Evolutionary conservation across 2,797 vertebrate species (phyloP).

Genomic region (Margarornis squamiger): DNA sequence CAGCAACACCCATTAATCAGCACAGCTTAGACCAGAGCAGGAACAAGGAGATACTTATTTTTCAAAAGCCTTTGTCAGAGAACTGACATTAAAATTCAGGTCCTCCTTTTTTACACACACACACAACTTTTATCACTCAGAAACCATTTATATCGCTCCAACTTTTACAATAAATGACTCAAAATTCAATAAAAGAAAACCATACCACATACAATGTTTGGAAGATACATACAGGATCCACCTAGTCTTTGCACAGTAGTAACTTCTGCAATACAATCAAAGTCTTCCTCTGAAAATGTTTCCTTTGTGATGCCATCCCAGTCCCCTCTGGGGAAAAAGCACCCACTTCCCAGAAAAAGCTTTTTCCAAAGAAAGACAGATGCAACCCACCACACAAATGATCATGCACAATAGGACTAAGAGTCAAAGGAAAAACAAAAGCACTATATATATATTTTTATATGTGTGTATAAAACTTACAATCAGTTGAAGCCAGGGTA

Average conservation of each 20-base stretch:
- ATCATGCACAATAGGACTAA: not conserved
- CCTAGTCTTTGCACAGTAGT: not conserved
- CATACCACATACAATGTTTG: not conserved
- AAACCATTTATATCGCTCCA: not conserved
- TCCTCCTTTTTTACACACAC: not conserved
- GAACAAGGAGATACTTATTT: not conserved
- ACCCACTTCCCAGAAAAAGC: not conserved
- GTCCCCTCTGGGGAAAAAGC: not conserved
- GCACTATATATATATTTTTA: too few species aligned
- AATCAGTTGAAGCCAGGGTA: not conserved
- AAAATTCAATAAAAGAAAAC: not conserved
- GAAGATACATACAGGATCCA: not conserved
- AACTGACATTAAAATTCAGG: not conserved
- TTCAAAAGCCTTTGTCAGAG: not conserved
- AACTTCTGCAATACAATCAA: not conserved
- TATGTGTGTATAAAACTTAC: not conserved
- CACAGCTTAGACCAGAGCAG: not conserved
- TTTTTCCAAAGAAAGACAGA: not conserved
- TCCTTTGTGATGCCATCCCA: not conserved
- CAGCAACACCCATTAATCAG: conserved; percentile 35
- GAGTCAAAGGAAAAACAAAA: not conserved
- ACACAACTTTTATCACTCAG: not conserved
- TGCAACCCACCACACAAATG: not conserved
- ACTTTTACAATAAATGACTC: not conserved
- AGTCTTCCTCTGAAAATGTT: not conserved